phyloP scores from a whole-genome alignment of 2,888 invertebrate species.

The Dinocampus coccinellae region DNA sequence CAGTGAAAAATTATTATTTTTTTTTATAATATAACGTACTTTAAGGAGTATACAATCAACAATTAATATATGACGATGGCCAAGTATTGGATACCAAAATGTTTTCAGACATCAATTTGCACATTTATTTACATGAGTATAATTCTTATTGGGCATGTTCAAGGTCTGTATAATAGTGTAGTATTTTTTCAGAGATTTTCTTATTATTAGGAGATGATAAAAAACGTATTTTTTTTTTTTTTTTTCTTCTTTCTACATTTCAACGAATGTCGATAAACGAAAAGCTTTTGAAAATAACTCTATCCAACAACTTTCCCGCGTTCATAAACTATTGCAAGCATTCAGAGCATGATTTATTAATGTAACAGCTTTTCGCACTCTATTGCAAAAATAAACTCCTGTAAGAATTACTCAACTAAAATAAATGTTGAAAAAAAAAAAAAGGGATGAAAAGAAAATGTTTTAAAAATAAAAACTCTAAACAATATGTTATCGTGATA shows the following conservation, averaged over 20 bases:
- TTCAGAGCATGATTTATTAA: not conserved
- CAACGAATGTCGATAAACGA: not conserved
- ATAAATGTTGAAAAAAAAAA: not conserved
- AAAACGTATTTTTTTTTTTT: not conserved
- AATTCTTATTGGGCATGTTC: slow-evolving; percentile 41
- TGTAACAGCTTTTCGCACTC: not conserved
- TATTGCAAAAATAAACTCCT: not conserved
- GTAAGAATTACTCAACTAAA: not conserved
- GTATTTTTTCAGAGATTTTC: not conserved
- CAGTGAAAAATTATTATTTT: too few relatives aligned
- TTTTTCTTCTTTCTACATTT: not conserved
- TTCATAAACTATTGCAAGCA: not conserved
- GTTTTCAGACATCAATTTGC: slow-evolving; percentile 1
- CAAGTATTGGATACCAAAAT: not conserved
- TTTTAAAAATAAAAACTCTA: not conserved
- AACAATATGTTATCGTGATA: not conserved
- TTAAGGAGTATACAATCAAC: too few relatives aligned
- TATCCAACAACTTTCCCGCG: not conserved
- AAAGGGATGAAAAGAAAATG: not conserved
- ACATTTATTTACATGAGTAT: slow-evolving; percentile 1
- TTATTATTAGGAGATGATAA: not conserved
- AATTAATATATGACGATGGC: too few relatives aligned
- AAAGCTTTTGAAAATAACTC: not conserved
- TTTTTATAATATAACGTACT: too few relatives aligned
- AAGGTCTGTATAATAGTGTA: slow-evolving; percentile 39